Evolutionary conservation across 2,888 invertebrate genomes (phyloP).

Genomic region (Trisateles emortualis): DNA sequence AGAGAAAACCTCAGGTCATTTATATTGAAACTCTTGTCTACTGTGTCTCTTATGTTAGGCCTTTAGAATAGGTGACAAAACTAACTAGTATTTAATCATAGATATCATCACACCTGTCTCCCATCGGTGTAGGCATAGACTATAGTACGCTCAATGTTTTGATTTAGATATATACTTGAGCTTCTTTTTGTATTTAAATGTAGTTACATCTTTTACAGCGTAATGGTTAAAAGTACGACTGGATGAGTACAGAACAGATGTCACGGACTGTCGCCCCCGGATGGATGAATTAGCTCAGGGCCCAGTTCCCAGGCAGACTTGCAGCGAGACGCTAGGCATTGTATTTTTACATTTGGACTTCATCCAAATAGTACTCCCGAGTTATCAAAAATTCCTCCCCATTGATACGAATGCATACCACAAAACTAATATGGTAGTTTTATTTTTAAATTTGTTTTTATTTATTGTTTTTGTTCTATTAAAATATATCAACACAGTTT

Average conservation of each 20-base stretch:
- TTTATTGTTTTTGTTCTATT: slow-evolving; percentile 39
- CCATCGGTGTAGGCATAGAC: too few species aligned
- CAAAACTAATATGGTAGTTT: slow-evolving; percentile 23
- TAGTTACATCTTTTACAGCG: too few species aligned
- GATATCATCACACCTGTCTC: too few species aligned
- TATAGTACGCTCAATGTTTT: too few species aligned
- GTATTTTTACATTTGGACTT: slow-evolving; percentile 84
- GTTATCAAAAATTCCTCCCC: slow-evolving; percentile 67
- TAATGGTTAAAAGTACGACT: too few species aligned
- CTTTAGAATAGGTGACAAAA: too few species aligned
- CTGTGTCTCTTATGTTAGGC: too few species aligned
- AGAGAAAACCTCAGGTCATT: too few species aligned
- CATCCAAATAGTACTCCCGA: slow-evolving; percentile 80
- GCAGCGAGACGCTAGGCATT: slow-evolving; percentile 76
- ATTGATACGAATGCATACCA: slow-evolving; percentile 47
- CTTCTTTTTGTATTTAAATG: too few species aligned
- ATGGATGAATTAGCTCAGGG: slow-evolving; percentile 52
- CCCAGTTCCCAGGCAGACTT: slow-evolving; percentile 71
- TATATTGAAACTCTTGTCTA: too few species aligned
- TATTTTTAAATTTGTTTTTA: slow-evolving; percentile 28
- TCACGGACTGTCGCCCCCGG: slow-evolving; percentile 35
- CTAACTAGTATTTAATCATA: too few species aligned
- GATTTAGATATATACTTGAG: too few species aligned
- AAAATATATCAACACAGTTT: slow-evolving; percentile 35
- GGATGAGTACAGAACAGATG: slow-evolving; percentile 14